phyloP scores from a whole-genome alignment of 2,113 vertebrate species.

The Anser cygnoides region DNA sequence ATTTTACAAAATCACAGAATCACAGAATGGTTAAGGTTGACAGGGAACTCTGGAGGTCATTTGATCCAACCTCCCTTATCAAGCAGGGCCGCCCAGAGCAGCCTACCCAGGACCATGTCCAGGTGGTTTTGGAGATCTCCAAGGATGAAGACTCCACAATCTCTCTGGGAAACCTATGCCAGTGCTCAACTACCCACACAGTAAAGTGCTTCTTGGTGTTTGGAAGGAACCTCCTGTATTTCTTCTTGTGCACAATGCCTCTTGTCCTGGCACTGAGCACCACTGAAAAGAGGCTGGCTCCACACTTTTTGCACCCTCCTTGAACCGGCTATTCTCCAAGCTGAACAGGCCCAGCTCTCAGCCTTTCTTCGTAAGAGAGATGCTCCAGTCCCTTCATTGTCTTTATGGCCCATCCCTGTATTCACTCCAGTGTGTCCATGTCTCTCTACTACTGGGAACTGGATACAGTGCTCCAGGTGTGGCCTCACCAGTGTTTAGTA shows the following conservation, averaged over 20 bases:
- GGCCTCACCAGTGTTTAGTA: neutral
- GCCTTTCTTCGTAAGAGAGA: neutral
- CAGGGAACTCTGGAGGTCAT: neutral
- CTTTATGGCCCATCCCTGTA: neutral
- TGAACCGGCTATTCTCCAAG: neutral
- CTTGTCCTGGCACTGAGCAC: neutral
- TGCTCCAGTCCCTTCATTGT: neutral
- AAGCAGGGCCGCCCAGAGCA: rapidly evolving
- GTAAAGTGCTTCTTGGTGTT: neutral
- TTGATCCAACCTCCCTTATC: neutral
- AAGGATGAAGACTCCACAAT: neutral
- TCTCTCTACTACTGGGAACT: neutral
- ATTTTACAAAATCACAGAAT: neutral
- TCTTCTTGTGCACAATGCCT: neutral
- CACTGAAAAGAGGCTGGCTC: rapidly evolving
- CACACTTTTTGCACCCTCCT: neutral
- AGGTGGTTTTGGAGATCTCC: neutral
- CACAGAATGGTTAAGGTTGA: neutral
- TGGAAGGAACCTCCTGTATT: neutral
- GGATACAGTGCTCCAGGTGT: neutral
- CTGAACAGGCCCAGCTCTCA: neutral
- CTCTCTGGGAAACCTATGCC: neutral
- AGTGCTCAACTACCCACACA: neutral
- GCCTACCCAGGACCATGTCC: neutral
- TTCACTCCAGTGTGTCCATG: neutral